Evolutionary conservation across 2,113 vertebrate species (phyloP).

Genomic region (Plectropomus leopardus): DNA sequence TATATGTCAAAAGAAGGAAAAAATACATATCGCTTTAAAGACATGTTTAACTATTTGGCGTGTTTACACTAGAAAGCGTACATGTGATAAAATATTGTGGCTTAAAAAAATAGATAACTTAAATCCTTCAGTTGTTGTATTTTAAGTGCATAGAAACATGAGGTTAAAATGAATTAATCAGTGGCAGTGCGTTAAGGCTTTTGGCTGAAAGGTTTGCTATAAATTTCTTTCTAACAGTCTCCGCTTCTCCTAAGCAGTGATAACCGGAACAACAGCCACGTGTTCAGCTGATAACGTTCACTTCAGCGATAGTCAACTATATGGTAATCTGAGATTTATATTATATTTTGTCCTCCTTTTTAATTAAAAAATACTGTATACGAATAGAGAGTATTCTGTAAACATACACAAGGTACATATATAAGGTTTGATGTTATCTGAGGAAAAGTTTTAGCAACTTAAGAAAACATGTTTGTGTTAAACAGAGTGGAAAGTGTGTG

Average conservation of each 20-base stretch:
- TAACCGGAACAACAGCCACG: neutral
- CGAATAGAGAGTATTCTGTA: slow-evolving; percentile 8
- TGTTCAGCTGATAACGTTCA: neutral
- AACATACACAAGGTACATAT: slow-evolving; percentile 9
- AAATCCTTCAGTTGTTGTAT: neutral
- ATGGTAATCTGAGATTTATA: neutral
- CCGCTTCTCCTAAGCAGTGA: neutral
- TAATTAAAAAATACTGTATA: neutral
- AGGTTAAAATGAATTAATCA: neutral
- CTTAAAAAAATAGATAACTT: neutral
- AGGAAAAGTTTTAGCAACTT: neutral
- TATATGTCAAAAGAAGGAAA: neutral
- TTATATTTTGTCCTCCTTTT: neutral
- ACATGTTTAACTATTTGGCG: slow-evolving; percentile 13
- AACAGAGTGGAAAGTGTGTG: neutral
- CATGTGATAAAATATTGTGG: slow-evolving; percentile 4
- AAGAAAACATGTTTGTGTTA: neutral
- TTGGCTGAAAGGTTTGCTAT: slow-evolving; percentile 15
- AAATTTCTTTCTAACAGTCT: neutral
- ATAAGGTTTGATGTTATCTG: neutral
- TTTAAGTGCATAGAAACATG: slow-evolving; percentile 58
- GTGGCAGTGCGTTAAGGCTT: slow-evolving; percentile 73
- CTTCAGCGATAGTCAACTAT: neutral
- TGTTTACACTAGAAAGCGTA: neutral
- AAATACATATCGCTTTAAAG: neutral